phyloP scores from a whole-genome alignment of 1,140 invertebrate species.

The Drosophila erecta region DNA sequence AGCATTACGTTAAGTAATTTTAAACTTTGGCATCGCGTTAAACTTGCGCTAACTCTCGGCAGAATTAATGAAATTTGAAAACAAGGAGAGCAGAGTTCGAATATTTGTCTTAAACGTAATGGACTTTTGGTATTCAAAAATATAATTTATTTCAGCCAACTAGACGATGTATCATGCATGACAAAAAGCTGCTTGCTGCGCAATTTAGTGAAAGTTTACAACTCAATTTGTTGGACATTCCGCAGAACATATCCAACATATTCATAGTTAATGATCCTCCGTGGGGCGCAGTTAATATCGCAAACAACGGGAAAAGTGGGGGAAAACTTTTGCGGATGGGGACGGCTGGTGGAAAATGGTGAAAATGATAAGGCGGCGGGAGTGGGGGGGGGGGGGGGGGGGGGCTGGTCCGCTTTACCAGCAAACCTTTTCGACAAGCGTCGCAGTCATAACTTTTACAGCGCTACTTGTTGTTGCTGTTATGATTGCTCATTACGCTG shows the following conservation, averaged over 20 bases:
- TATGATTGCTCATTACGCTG: constrained; percentile 59
- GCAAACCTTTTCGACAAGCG: constrained; percentile 74
- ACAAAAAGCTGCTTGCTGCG: constrained; percentile 19
- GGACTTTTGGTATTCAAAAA: too few relatives aligned
- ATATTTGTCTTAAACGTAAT: too few relatives aligned
- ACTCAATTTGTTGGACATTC: constrained; percentile 52
- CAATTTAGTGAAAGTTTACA: constrained; percentile 29
- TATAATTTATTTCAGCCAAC: constrained; percentile 21
- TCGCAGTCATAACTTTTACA: constrained; percentile 77
- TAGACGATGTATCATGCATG: constrained; percentile 17
- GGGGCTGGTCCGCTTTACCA: background rate
- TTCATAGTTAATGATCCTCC: constrained; percentile 52
- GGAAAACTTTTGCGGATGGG: constrained; percentile 21
- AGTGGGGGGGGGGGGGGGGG: background rate
- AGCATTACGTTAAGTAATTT: constrained; percentile 29
- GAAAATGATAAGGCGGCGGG: constrained; percentile 6
- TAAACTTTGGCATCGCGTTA: constrained; percentile 19
- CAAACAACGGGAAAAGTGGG: constrained; percentile 5
- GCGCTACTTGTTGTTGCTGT: constrained; percentile 50
- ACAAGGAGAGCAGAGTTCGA: too few relatives aligned
- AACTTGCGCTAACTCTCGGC: background rate
- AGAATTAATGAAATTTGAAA: background rate
- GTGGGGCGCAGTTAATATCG: constrained; percentile 38
- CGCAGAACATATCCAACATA: constrained; percentile 55
- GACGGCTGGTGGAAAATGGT: background rate